Conservation (phyloP, 1,140 invertebrate genomes). For the Drosophila obscura region DNA sequence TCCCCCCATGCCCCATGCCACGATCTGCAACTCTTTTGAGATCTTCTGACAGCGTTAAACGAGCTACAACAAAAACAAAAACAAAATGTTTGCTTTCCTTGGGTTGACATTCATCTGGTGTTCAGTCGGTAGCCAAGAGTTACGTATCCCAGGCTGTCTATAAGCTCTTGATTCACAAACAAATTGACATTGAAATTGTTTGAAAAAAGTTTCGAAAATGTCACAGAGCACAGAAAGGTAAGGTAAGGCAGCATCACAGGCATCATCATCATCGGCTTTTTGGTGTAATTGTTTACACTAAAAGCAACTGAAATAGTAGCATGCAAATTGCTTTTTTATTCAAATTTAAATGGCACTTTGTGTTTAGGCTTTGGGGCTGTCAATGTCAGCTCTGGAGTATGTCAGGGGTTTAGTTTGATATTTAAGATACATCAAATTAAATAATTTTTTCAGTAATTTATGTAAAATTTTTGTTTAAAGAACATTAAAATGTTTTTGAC, state of each 20-base stretch:
- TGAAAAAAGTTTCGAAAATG: constrained; percentile 32
- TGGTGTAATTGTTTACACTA: constrained; percentile 9
- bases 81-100: constrained; percentile 22
- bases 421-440: too few relatives aligned
- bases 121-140: not conserved
- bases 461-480: too few relatives aligned
- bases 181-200: constrained; percentile 65
- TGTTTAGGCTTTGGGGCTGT: too few relatives aligned
- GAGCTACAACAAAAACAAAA: constrained; percentile 29
- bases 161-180: constrained; percentile 15
- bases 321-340: constrained; percentile 52
- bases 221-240: constrained; percentile 10
- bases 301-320: constrained; percentile 1
- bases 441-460: too few relatives aligned
- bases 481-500: too few relatives aligned
- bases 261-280: constrained; percentile 5
- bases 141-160: constrained; percentile 40
- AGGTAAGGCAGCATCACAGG: constrained; percentile 4
- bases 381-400: too few relatives aligned
- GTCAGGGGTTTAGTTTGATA: too few relatives aligned
- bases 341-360: not conserved
- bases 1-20: not conserved
- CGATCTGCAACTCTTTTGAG: constrained; percentile 9
- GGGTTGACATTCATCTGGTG: constrained; percentile 38
- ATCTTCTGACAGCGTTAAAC: constrained; percentile 60